Evolutionary conservation across 2,888 invertebrate species (phyloP).

Genomic region (Scaptomyza reducta): DNA sequence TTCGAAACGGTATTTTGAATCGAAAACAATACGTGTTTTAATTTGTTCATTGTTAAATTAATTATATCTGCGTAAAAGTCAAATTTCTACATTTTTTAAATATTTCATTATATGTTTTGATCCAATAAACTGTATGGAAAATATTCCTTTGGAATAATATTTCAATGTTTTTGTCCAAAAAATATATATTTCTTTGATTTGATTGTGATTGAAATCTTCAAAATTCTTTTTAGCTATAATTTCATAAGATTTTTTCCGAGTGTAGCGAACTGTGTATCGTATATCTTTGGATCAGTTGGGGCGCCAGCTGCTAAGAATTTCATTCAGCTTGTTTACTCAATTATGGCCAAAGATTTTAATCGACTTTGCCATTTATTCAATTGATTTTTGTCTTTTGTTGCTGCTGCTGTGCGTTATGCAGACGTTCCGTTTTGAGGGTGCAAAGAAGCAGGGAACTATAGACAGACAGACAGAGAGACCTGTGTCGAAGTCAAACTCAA

Average conservation of each 20-base stretch:
- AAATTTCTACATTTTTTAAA: no score
- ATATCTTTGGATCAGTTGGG: conserved; percentile 2
- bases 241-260: not conserved
- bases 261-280: not conserved
- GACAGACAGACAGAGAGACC: conserved; percentile 9
- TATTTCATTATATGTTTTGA: no score
- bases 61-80: no score
- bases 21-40: no score
- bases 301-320: conserved; percentile 28
- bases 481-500: conserved; percentile 44
- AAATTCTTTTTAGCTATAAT: no score
- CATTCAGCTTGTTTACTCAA: conserved; percentile 31
- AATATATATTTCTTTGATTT: no score
- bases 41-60: no score
- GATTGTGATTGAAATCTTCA: no score
- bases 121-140: no score
- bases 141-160: no score
- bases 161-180: no score
- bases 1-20: no score
- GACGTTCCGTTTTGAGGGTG: not conserved
- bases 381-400: conserved; percentile 38
- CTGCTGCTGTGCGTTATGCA: conserved; percentile 8
- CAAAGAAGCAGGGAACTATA: not conserved
- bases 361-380: conserved; percentile 32
- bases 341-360: conserved; percentile 35